Percentiles rank a stretch among this genome's conserved stretches.
These are phyloP conservation scores for Psophia crepitans DNA, from an alignment of 2,113 vertebrate genomes.

Conservation along the genomic window DNA sequence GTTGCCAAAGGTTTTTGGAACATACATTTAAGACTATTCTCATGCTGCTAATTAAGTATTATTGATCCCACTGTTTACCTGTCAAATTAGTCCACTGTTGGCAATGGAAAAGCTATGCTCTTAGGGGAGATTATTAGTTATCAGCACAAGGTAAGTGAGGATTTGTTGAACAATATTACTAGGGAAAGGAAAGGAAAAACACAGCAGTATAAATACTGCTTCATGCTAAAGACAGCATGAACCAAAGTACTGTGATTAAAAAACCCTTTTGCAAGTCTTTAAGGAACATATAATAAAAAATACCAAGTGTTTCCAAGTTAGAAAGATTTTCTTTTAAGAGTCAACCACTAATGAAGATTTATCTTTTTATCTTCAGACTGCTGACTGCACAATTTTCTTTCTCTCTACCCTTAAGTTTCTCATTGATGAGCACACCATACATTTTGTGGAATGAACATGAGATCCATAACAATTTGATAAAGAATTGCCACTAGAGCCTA, in stretches of 20 bases:
- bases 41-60: constrained; percentile 2
- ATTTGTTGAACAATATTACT: background rate
- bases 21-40: background rate
- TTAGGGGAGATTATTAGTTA: background rate
- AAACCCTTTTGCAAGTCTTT: background rate
- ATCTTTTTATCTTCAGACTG: background rate
- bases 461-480: background rate
- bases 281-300: background rate
- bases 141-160: background rate
- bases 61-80: background rate
- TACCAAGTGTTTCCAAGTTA: background rate
- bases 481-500: background rate
- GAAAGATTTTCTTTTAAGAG: background rate
- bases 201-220: background rate
- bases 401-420: background rate
- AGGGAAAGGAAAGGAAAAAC: background rate
- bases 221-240: background rate
- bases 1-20: background rate
- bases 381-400: background rate
- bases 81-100: background rate
- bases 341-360: background rate
- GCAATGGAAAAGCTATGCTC: background rate
- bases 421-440: background rate
- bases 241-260: background rate
- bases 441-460: background rate